These are phyloP conservation scores for Nestor notabilis DNA, from an alignment of 2,113 vertebrate genomes.

Conservation along the genomic window DNA sequence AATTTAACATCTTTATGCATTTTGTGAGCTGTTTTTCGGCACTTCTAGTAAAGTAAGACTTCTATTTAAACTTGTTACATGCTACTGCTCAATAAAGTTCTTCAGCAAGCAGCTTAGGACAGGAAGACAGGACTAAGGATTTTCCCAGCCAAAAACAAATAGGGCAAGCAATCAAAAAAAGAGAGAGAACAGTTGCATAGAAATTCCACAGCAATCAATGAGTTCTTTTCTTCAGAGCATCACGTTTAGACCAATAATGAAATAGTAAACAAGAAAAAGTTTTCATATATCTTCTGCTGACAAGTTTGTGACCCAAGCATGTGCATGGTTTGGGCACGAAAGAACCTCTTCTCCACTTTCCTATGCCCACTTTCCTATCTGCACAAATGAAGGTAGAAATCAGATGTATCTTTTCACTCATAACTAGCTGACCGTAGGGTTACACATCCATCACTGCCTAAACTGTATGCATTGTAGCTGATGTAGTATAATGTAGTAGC, in stretches of 20 bases:
- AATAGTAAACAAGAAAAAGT: background rate
- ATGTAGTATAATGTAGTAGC: background rate
- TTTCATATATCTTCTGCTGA: background rate
- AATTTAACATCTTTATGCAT: background rate
- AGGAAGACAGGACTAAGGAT: background rate
- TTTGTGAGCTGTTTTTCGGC: background rate
- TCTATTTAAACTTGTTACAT: background rate
- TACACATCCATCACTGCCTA: background rate
- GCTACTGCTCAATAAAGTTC: background rate
- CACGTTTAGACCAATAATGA: background rate
- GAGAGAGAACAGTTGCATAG: background rate
- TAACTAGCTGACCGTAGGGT: background rate
- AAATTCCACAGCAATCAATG: background rate
- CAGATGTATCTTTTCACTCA: background rate
- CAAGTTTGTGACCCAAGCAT: background rate
- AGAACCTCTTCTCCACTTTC: background rate
- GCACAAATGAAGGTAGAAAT: background rate
- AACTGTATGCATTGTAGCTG: background rate
- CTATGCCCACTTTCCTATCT: background rate
- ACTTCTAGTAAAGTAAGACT: background rate
- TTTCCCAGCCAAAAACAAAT: background rate
- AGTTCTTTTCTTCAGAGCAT: background rate
- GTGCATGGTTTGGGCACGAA: background rate
- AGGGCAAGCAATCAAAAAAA: background rate
- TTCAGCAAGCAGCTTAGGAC: background rate